Evolutionary conservation across 92 coral and sea anemone genomes (phyloP).

Genomic region (Desmophyllum pertusum): DNA sequence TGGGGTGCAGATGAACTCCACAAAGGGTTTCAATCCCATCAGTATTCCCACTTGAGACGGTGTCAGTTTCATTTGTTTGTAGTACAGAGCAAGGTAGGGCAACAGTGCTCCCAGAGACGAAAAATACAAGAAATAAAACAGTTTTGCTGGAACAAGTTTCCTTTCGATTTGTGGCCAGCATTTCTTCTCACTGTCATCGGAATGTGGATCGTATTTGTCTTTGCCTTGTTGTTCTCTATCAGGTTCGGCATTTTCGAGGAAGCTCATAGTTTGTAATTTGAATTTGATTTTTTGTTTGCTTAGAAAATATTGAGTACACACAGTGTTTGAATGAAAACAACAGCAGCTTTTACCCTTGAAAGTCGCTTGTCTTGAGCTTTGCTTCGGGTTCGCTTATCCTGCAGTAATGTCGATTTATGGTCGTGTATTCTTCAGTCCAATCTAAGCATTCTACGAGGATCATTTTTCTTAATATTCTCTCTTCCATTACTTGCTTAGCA

Average conservation of each 20-base stretch:
- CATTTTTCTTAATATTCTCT: background rate
- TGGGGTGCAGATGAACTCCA: conserved; percentile 56
- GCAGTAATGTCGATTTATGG: no score
- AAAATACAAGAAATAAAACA: conserved; percentile 67
- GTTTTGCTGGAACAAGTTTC: conserved; percentile 48
- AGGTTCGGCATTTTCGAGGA: conserved; percentile 2
- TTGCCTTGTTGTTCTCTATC: background rate
- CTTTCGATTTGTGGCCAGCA: conserved; percentile 39
- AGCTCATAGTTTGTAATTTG: conserved; percentile 8
- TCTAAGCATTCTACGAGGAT: background rate
- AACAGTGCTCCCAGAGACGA: conserved; percentile 62
- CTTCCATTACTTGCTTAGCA: background rate
- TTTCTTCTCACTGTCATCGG: background rate
- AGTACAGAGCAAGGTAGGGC: conserved; percentile 63
- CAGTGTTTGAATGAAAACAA: no score
- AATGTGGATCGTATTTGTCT: background rate
- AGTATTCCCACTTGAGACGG: conserved; percentile 64
- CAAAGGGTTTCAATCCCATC: conserved; percentile 64
- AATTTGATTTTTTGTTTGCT: conserved; percentile 9
- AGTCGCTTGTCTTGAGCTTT: conserved; percentile 3
- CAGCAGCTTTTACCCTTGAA: background rate
- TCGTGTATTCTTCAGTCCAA: background rate
- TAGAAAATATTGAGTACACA: background rate
- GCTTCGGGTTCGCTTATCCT: background rate
- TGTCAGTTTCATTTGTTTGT: conserved; percentile 56